Evolutionary conservation across 1,140 invertebrate species (phyloP), one percentile per base, ranked within the genome.

Genomic region (Leptopilina clavipes): DNA sequence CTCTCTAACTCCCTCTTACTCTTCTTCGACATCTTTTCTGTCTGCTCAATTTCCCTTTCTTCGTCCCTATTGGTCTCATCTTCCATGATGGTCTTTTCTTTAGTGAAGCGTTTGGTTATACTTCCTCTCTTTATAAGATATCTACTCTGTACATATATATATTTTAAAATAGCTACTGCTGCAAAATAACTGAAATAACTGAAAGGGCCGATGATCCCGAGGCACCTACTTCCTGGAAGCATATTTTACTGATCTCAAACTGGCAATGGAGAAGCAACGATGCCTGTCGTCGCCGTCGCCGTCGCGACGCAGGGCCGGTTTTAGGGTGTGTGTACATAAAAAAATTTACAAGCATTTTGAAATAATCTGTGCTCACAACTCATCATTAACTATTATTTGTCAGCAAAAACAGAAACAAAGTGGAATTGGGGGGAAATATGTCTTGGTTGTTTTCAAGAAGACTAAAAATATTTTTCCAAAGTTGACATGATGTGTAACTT

Each of bases 161-260:
- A 81, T 81, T 82, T 84, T 85, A 87, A 87, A 87, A 87, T 87
- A 87, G 86, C 84, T 84, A 76, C 84, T 79, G 81, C 81, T 85
- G 85, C 82, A 85, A 86, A 87, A 87, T 87, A 86, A 87, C 86
- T 87, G 85, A 87, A 87, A 87, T 87, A 87, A 83, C 86, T 85
- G 83, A 72, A 86, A 87, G 84, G 86, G 86, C 86, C 86, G 84
- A 87, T 86, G 86, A 87, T 87, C 86, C 76, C 79, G 81, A 76
- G 82, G 78, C 79, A 79, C 83, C 80, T 86, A 87, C 85, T 87
- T 87, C 86, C 86, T 85, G 84, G 85, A 86, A 86, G 75, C 80
- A 79, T 52, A 65, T 65, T 79, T 72, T 56, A 79, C 72, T 56
- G 77, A 81, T 81, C 79, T 81, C 79, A 65, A 31, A 12, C 59